These are phyloP conservation scores for Seriola aureovittata DNA, from an alignment of 2,113 vertebrate species.

Conservation along the genomic window DNA sequence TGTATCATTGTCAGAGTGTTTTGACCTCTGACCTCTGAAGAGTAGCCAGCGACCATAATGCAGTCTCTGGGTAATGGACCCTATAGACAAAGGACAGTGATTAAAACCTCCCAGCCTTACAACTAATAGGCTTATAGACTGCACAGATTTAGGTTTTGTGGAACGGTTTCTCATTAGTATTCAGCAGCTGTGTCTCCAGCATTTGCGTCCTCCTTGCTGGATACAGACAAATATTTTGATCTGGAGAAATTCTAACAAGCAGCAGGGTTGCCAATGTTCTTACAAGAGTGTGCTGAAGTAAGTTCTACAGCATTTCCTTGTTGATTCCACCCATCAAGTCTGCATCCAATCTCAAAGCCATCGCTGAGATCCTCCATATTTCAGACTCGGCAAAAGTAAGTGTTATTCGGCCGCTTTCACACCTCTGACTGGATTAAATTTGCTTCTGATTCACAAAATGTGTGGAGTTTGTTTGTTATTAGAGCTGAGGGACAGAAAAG, in stretches of 20 bases:
- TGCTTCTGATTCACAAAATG: neutral
- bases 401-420: slow-evolving; percentile 28
- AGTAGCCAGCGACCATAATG: slow-evolving; percentile 58
- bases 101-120: slow-evolving; percentile 64
- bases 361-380: slow-evolving; percentile 1
- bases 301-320: slow-evolving; percentile 37
- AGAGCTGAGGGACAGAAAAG: neutral
- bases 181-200: slow-evolving; percentile 47
- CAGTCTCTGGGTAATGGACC: slow-evolving; percentile 69
- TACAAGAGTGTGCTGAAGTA: slow-evolving; percentile 54
- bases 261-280: slow-evolving; percentile 50
- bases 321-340: slow-evolving; percentile 48
- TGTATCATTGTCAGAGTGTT: slow-evolving; percentile 49
- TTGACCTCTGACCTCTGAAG: slow-evolving; percentile 63
- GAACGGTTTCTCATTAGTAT: slow-evolving; percentile 62
- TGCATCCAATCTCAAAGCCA: slow-evolving; percentile 25
- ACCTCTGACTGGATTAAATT: slow-evolving; percentile 25
- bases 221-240: slow-evolving; percentile 51
- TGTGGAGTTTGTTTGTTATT: neutral
- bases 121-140: slow-evolving; percentile 67
- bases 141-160: slow-evolving; percentile 61
- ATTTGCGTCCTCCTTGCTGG: slow-evolving; percentile 36
- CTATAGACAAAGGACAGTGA: slow-evolving; percentile 64
- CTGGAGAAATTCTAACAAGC: slow-evolving; percentile 60
- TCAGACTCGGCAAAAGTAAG: slow-evolving; percentile 1